These are phyloP conservation scores for Lepeophtheirus nordmannii DNA, from an alignment of 2,888 invertebrate genomes.

Conservation along the genomic window DNA sequence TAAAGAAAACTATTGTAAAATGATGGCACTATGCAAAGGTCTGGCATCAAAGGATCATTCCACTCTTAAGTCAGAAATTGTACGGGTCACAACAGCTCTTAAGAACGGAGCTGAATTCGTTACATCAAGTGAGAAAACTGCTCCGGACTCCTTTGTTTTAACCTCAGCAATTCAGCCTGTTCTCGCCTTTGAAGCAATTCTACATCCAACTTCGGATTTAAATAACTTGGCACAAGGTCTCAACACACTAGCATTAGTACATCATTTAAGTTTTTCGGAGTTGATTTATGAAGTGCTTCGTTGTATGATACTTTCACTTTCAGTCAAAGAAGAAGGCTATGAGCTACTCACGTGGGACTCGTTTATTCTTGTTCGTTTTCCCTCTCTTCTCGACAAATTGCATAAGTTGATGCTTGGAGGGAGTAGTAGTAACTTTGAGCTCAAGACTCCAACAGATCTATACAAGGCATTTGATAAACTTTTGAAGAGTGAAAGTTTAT, in stretches of 20 bases:
- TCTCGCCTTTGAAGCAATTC: slow-evolving; percentile 12
- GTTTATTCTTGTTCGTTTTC: slow-evolving; percentile 7
- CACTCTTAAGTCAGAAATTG: neutral
- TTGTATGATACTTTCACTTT: neutral
- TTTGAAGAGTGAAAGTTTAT: neutral
- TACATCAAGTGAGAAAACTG: no score
- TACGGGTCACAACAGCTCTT: neutral
- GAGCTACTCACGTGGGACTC: neutral
- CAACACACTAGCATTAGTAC: neutral
- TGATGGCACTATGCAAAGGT: neutral
- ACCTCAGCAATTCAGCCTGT: slow-evolving; percentile 5
- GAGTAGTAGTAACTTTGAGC: neutral
- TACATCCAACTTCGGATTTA: slow-evolving; percentile 16
- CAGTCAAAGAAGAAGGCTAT: neutral
- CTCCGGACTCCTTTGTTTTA: neutral
- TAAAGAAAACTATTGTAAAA: slow-evolving; percentile 18
- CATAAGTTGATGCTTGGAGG: neutral
- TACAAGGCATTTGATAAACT: slow-evolving; percentile 20
- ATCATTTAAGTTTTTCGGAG: slow-evolving; percentile 6
- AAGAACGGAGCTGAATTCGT: neutral
- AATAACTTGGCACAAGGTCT: neutral
- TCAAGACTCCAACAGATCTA: slow-evolving; percentile 19
- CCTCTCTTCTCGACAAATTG: slow-evolving; percentile 9
- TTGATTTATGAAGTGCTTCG: neutral
- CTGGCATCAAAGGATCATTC: neutral